Base-by-base conservation (phyloP, 2,113 vertebrate species). In the Merops nubicus region DNA sequence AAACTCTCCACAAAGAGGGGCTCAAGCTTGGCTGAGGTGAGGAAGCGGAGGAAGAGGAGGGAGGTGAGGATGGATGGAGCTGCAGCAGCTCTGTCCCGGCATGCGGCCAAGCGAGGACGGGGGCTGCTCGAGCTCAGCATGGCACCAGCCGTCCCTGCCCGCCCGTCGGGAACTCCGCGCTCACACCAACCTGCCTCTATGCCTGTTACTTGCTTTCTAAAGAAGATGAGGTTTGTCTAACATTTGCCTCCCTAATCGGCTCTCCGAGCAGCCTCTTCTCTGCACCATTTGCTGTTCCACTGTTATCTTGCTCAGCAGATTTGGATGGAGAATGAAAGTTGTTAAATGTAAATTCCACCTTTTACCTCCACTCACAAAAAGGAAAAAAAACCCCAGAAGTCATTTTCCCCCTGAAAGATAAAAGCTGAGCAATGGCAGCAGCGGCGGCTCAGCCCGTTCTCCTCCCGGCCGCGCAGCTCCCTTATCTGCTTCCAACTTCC, bases 271-370 rank as follows among this genome's bases (percentile, higher is more conserved):
- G 89, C 65, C 95, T 94, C 88, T 92, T 97, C 96, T 93, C 95
- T 97, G 93, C 96, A 89, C 89, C 93, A 93, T 96, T 93, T 95
- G 93, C 92, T 89, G 79, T 87, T 91, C 92, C 8, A 28, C 95
- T 6, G 83, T 94, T 95, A 95, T 96, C 96, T 96, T 92, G 91
- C 94, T 97, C 93, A 95, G 93, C 96, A 96, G 95, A 96, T 96
- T 96, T 96, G 94, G 95, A 93, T 73, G 88, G 95, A 93, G 87
- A 95, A 93, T 56, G 81, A 93, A 96, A 95, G 96, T 93, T 97
- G 93, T 95, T 96, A 95, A 95, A 94, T 92, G 95, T 94, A 91
- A 97, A 94, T 95, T 97, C 89, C 97, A 97, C 94, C 95, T 96
- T 97, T 97, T 96, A 97, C 93, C 88, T 91, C 95, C 93, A 75